Evolutionary conservation across 92 coral and sea anemone genomes (phyloP), one percentile per base, ranked within the genome.

Genomic region (Isaurus tuberculatus): DNA sequence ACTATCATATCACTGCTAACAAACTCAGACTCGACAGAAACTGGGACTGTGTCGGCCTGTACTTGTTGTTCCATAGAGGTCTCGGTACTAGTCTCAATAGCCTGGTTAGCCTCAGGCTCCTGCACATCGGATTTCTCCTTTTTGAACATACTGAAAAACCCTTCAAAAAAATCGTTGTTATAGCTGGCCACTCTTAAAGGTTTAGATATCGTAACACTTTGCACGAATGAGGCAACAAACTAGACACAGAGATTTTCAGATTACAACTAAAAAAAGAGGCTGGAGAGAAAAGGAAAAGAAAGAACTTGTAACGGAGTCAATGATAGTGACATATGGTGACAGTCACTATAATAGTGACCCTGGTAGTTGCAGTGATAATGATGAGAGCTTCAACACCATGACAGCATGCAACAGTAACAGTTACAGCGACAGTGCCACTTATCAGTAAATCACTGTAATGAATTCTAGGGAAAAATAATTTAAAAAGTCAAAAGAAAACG

Each of bases 131-230:
- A 22, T 19, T 58, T 77, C 11, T 26, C 43, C 15, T 77, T 77
- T 65, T 58, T 77, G 55, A 77, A 58, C 55, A 16, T 77, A 58
- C 82, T 33, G 17, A 77, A 77, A 65, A 77, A 77, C 4, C 82
- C 82, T 77, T 77, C 49, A 36, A 58, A 58, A 15, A 27, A 34
- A 34, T 8, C 25, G 43, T 26, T 29, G 8, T 0, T 11, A 9
- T 25, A 25, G 26, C 2, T 11, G 63, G 19, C 1, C 8, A 10
- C n/a, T 55, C 6, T 55, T 55, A 19, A 55, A 26, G 28, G 0
- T 19, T n/a, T 55, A 3, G 16, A 46, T 5, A 19, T 19, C 16
- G 15, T 46, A 11, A 11, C 53, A n/a, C n/a, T n/a, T 46, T 46
- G 16, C 0, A 0, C 2, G 16, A 46, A 11, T 19, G 53, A 46